Evolutionary conservation across 2,888 invertebrate genomes (phyloP), one percentile per base, ranked within the genome.

Genomic region (Amblyjoppa proteus): DNA sequence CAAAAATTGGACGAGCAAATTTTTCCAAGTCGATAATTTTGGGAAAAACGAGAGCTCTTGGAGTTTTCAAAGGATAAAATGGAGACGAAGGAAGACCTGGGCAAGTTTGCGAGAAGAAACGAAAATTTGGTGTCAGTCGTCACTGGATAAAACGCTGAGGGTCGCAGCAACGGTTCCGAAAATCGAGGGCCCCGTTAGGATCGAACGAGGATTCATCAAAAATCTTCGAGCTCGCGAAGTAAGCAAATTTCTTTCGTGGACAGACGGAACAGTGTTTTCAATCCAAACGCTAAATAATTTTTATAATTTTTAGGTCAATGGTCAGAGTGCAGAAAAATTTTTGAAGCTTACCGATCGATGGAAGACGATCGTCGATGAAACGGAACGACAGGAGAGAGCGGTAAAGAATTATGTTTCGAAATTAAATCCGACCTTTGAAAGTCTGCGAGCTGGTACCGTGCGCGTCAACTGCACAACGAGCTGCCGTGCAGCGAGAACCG

Each of bases 91-190:
- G 74, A 91, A 87, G 80, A 91, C 87, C n/a, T 92, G 87, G 85
- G 69, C 76, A 75, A 85, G 70, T 69, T 87, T 88, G 31, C 86
- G 88, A 9, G 86, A 87, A 1, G 90, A 90, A 45, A 88, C 90
- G 41, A 88, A 84, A 49, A 38, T 77, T 38, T 93, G 93, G 93
- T 93, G 91, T 68, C 38, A 68, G 0, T 81, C 87, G 2, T 88
- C 88, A 0, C 84, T 86, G 64, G 73, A 61, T 0, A 87, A 82
- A 74, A 61, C 90, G 0, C 51, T 84, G 3, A 88, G 81, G 74
- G 69, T 13, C 0, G 28, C 84, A 0, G 34, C 68, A 11, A 38
- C 53, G 20, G 58, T 85, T 11, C 81, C 86, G 0, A 7, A 76
- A 4, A 6, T 82, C 0, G 76, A 82, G 28, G 53, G 28, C 5